Evolutionary conservation across 2,113 vertebrate species (phyloP), one percentile per base, ranked within the genome.

Genomic region (Marmota flaviventris): DNA sequence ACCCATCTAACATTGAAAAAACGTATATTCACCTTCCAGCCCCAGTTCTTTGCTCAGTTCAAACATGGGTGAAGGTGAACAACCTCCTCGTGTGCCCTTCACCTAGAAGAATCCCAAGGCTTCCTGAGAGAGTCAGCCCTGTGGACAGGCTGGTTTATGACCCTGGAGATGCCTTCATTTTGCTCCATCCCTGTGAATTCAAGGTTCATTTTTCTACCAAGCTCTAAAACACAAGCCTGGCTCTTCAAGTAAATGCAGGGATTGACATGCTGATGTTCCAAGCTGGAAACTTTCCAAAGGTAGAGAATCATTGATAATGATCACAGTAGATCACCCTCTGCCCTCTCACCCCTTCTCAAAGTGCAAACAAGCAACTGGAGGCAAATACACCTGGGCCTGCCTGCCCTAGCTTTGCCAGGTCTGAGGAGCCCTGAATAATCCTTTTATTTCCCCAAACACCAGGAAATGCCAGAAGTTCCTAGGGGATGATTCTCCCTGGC

Each of bases 391-490:
- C 63, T 86, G 58, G 51, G 32, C 45, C 72, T 1, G 11, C 78
- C 73, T 73, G 51, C 13, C 65, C 34, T 56, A 14, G 92, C 89
- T 63, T 6, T 14, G 29, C 79, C 12, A 22, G 8, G 24, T n/a
- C 67, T 72, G 7, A 27, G 22, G 53, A 72, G 29, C 37, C 45
- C 42, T 51, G 51, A 92, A 72, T 85, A 73, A 63, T n/a, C 51
- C 77, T 72, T 73, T 89, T 34, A 69, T 56, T 87, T 87, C 76
- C 48, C 29, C 17, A 5, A 69, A 76, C 6, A 22, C 63, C 39
- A 69, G 89, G 81, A 89, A 72, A 69, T 56, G 72, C 95, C 78
- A 20, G 18, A 48, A 89, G 65, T 79, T 56, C 72, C 61, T 77
- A 37, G n/a, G 85, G 81, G 34, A 56, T 48, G 48, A 37, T 45